Base-by-base conservation (phyloP, 1,140 invertebrate genomes). In the Orussus abietinus region DNA sequence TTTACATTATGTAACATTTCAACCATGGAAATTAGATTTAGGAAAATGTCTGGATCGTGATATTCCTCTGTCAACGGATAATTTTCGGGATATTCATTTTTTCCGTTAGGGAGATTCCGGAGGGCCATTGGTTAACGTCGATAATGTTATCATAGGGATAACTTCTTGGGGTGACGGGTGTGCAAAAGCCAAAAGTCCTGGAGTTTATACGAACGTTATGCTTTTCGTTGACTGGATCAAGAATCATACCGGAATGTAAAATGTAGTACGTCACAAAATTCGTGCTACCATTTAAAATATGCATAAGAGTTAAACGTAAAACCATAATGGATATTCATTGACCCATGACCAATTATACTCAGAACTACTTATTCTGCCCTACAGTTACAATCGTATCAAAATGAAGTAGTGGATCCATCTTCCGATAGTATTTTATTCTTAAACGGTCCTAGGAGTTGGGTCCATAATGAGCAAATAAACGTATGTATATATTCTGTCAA, bases 151-250 rank as follows among this genome's bases (percentile, higher is more conserved):
- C 3, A 68, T 79, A 17, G 82, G 82, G 5, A 62, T 84, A 5
- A 76, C 78, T 0, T 81, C 80, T 9, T 84, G 81, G 80, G 82
- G 82, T 1, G 67, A 68, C 6, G 77, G 74, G 0, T 85, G 83
- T 54, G 82, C 68, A 2, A 50, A 66, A 9, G 48, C 61, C 5
- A 57, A 68, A 7, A 72, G 72, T 20, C 83, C 83, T 1, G 78
- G 82, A 1, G 78, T 84, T 2, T 85, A 84, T 42, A 79, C 78
- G 0, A 72, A 77, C 38, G 74, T 80, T 0, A 33, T 55, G 4
- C 38, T 34, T 19, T 54, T 70, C 2, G 48, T 47, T n/a, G 32
- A 59, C 15, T 79, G 77, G 77, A 54, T 64, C 12, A 9, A 21
- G 6, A 25, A 53, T 10, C 22, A 21, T 19, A 50, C 47, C 28